Evolutionary conservation across 2,797 vertebrate genomes (phyloP), one percentile per base, ranked within the genome.

Genomic region (Mormyrus proboscirostris): DNA sequence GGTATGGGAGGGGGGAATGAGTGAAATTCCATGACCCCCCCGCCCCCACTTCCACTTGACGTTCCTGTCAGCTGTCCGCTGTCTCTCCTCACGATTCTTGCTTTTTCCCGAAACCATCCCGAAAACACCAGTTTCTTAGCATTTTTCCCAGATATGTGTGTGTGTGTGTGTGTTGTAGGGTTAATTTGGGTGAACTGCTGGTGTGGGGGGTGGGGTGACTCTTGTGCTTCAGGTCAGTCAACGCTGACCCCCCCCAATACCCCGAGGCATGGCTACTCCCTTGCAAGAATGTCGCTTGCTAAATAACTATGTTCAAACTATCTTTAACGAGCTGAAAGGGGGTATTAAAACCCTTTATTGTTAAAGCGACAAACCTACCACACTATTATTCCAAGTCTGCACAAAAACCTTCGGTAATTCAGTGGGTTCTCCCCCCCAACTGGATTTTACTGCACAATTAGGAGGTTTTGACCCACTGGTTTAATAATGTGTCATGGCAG

Each of bases 271-370:
- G 90, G 88, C 88, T 90, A 86, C 59, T 88, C 89, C 55, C 57
- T 65, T 47, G 22, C 59, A n/a, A 65, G 41, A 49, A 10, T 25
- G 10, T 1, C 19, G 0, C 57, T 49, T 33, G 29, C 16, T 51
- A 86, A 86, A 86, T 86, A 25, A 57, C 53, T 57, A 51, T 16
- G 12, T 87, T 88, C 88, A 91, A 90, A 91, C 90, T 53, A 87
- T 92, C 92, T 89, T 88, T 91, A 93, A 94, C 91, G 89, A 93
- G 92, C 93, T 55, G 82, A 91, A 91, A 59, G 90, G 91, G 94
- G 92, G 94, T 94, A 95, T 94, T 94, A 95, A 95, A 95, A 93
- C 93, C 92, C 92, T 94, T 94, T 92, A 94, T 91, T 91, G 90
- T 92, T 92, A 94, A 91, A 93, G 92, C 93, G 92, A 92, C 93